Conservation (phyloP, 2,888 invertebrate genomes). For the Quadriops clusia region DNA sequence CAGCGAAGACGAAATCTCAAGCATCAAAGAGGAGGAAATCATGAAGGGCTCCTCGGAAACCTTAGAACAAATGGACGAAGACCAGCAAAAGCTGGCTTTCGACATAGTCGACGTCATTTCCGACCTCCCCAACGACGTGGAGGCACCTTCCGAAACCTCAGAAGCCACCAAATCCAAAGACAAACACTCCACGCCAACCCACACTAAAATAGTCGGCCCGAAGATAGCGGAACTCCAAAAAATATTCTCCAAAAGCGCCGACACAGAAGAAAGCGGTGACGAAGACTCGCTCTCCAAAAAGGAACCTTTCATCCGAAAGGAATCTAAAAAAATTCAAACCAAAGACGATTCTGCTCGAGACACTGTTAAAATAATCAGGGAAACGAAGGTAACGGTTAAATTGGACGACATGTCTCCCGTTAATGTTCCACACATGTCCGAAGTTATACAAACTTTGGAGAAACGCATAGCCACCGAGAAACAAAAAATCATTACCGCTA, state of each 20-base stretch:
- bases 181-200: slow-evolving; percentile 21
- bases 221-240: slow-evolving; percentile 40
- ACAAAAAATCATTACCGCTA: slow-evolving; percentile 5
- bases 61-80: slow-evolving; percentile 33
- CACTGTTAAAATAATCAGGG: slow-evolving; percentile 1
- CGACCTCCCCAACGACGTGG: slow-evolving; percentile 16
- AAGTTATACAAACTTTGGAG: slow-evolving; percentile 29
- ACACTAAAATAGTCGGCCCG: slow-evolving; percentile 33
- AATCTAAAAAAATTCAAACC: slow-evolving; percentile 7
- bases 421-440: slow-evolving; percentile 25
- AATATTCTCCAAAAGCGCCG: slow-evolving; percentile 33
- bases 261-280: slow-evolving; percentile 24
- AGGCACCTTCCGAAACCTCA: slow-evolving; percentile 16
- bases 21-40: slow-evolving; percentile 34
- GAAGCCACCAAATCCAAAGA: slow-evolving; percentile 18
- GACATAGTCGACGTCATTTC: slow-evolving; percentile 12
- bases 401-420: slow-evolving; percentile 6
- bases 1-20: slow-evolving; percentile 36
- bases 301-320: slow-evolving; percentile 1
- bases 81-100: slow-evolving; percentile 16
- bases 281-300: slow-evolving; percentile 19
- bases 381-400: slow-evolving; percentile 3
- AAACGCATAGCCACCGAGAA: slow-evolving; percentile 24
- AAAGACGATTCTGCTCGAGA: slow-evolving; percentile 5
- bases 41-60: slow-evolving; percentile 33